These are phyloP conservation scores for Pangasianodon gigas DNA, from an alignment of 2,113 vertebrate species.

Conservation along the genomic window DNA sequence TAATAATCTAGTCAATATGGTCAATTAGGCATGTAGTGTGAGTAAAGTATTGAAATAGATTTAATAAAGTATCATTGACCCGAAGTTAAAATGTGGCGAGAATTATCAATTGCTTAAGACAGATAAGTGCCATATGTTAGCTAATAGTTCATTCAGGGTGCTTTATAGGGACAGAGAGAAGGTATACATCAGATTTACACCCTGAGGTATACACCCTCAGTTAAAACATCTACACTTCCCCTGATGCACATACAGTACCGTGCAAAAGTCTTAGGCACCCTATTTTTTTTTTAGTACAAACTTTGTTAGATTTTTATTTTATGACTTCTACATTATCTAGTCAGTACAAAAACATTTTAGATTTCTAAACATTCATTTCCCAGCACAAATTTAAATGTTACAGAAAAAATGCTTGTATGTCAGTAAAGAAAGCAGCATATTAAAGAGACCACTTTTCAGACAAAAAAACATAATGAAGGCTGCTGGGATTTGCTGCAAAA, in stretches of 20 bases:
- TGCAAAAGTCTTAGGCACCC: no score
- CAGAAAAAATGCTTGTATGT: no score
- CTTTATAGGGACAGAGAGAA: neutral
- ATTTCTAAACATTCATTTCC: no score
- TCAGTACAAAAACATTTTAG: no score
- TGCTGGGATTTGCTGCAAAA: no score
- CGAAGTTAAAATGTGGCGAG: neutral
- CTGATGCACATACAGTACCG: neutral
- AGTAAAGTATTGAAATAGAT: slow-evolving; percentile 24
- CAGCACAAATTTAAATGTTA: no score
- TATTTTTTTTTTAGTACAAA: no score
- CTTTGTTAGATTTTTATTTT: no score
- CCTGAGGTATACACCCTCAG: neutral
- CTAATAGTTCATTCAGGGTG: neutral
- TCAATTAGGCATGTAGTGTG: slow-evolving; percentile 20
- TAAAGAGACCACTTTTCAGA: no score
- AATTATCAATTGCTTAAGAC: neutral
- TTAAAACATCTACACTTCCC: neutral
- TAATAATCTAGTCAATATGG: neutral
- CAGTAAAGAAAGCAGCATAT: no score
- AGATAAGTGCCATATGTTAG: neutral
- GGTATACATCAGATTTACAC: neutral
- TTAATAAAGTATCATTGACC: slow-evolving; percentile 17
- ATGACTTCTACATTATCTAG: no score
- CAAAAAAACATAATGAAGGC: no score